Base-by-base conservation (phyloP, 2,797 vertebrate genomes). In the Synanceia verrucosa region DNA sequence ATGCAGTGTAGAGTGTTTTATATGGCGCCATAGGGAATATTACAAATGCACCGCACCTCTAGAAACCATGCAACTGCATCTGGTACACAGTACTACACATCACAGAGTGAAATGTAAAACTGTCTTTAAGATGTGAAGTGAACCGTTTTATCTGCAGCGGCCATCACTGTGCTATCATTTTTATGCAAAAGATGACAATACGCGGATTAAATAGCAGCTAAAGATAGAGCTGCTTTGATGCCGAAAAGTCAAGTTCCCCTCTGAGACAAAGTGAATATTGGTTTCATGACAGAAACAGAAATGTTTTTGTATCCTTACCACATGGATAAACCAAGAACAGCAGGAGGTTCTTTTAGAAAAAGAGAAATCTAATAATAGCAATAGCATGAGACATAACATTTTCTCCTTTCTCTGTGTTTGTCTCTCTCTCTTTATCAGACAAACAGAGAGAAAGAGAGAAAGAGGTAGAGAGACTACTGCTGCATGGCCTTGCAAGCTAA, bases 331-430 rank as follows among this genome's bases (percentile, higher is more conserved):
- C 70, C 58, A 41, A n/a, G 1, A 68, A 67, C 36, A 66, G 41
- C 61, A 57, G 66, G 31, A 10, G 14, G 14, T 63, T 60, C 9
- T 70, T 73, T 76, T 26, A 58, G 33, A 64, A 65, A 57, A 36
- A 4, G 61, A 39, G 6, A 58, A 66, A 63, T 68, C 79, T 82
- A 86, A 83, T 64, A 76, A 85, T 73, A 84, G 62, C 39, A 61
- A 46, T 9, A 24, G 37, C 24, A 41, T 66, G 64, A 83, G 41
- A 71, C 57, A 29, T 39, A 70, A 44, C 29, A 64, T 76, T 52
- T 33, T 61, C 34, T 61, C n/a, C n/a, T n/a, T n/a, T n/a, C 28
- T 41, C 2, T n/a, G 23, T 68, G 62, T 69, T 23, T 53, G 10
- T 16, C 4, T 58, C 36, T 41, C 23, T 61, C 33, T 72, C 55